Conservation (phyloP, 2,888 invertebrate species). For the Lysandra bellargus region DNA sequence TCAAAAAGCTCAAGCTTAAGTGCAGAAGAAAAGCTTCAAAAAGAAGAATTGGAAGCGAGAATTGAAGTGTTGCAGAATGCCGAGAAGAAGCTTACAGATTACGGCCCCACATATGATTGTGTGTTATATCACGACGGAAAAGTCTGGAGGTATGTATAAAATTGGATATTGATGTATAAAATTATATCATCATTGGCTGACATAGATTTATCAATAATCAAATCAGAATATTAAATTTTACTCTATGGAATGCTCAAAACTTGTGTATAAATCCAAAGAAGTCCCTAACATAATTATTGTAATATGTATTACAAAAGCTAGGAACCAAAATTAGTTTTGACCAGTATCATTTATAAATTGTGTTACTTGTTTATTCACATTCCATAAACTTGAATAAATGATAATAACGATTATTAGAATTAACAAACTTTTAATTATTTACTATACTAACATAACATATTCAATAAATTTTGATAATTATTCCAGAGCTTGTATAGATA, state of each 20-base stretch:
- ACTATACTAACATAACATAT: not conserved
- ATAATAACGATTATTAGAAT: no score
- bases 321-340: no score
- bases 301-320: no score
- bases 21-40: constrained; percentile 87
- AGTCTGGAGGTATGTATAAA: constrained; percentile 87
- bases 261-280: no score
- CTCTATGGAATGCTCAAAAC: no score
- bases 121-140: constrained; percentile 95
- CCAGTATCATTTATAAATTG: no score
- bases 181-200: no score
- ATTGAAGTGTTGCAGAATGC: constrained; percentile 89
- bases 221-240: no score
- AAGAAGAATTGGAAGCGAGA: constrained; percentile 93
- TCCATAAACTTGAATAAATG: no score
- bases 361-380: no score
- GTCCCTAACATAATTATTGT: no score
- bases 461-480: constrained; percentile 13
- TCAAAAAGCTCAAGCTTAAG: constrained; percentile 74
- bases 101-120: constrained; percentile 95
- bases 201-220: no score
- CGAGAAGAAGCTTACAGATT: constrained; percentile 93
- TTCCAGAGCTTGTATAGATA: constrained; percentile 90
- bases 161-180: not conserved
- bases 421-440: not conserved